phyloP scores from a whole-genome alignment of 2,797 vertebrate species.

The Amblyraja radiata region DNA sequence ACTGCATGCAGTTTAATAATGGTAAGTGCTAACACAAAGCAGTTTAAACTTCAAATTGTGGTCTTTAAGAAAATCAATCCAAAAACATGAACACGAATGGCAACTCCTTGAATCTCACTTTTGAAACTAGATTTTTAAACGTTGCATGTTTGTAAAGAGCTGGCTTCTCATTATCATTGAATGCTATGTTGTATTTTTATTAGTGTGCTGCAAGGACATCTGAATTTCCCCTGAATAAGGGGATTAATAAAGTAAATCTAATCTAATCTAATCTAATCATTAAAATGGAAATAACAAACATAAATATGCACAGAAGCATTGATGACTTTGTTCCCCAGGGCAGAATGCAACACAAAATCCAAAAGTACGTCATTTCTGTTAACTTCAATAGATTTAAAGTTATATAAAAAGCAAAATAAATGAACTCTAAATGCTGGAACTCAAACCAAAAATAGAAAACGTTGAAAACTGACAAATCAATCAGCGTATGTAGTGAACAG shows the following conservation, averaged over 20 bases:
- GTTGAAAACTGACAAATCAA: not conserved
- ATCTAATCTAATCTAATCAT: no score
- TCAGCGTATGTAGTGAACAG: not conserved
- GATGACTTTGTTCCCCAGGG: not conserved
- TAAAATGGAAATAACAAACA: not conserved
- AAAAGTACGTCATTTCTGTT: not conserved
- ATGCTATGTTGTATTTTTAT: no score
- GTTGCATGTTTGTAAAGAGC: not conserved
- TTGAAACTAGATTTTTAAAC: not conserved
- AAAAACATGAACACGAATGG: no score
- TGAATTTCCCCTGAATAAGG: no score
- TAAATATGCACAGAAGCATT: not conserved
- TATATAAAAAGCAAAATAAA: constrained; percentile 2
- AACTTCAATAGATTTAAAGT: not conserved
- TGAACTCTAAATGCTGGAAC: not conserved
- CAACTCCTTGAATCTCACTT: not conserved
- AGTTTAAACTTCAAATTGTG: not conserved
- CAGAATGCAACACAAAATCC: not conserved
- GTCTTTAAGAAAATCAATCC: not conserved
- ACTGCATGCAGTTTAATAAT: not conserved
- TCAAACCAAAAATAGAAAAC: not conserved
- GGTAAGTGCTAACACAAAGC: not conserved
- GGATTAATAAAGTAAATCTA: no score
- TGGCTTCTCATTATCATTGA: not conserved
- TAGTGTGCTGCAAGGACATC: no score